phyloP scores from a whole-genome alignment of 2,113 vertebrate species.

The Mus spicilegus region DNA sequence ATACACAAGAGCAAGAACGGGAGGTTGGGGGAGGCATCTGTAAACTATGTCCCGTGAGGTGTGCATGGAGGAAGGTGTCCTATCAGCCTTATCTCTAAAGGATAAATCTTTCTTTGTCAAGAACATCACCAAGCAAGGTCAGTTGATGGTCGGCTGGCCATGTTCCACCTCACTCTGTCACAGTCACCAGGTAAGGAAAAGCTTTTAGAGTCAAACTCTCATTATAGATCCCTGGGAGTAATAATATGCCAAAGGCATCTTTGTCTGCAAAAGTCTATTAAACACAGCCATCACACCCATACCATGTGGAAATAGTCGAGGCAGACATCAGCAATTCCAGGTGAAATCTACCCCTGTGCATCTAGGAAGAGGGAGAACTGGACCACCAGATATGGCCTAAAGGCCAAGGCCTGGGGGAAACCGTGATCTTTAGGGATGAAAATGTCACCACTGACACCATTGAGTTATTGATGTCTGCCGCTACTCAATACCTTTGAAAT shows the following conservation, averaged over 20 bases:
- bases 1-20: accelerated
- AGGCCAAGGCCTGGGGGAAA: neutral
- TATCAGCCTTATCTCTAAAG: neutral
- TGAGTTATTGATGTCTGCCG: too few species aligned
- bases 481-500: neutral
- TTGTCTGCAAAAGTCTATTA: neutral
- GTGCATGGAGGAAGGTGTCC: neutral
- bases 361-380: neutral
- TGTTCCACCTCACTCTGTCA: neutral
- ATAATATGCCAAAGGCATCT: too few species aligned
- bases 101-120: neutral
- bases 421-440: neutral
- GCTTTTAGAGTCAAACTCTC: neutral
- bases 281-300: neutral
- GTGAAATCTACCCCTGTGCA: neutral
- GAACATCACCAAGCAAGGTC: neutral
- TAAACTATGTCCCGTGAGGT: neutral
- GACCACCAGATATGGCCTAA: neutral
- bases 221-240: neutral
- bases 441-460: neutral
- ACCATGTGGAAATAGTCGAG: neutral
- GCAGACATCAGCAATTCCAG: neutral
- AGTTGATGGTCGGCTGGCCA: neutral
- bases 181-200: neutral
- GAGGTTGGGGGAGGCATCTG: accelerated